These are phyloP conservation scores for Tinea trinotella DNA, from an alignment of 2,888 invertebrate genomes.

Conservation along the genomic window DNA sequence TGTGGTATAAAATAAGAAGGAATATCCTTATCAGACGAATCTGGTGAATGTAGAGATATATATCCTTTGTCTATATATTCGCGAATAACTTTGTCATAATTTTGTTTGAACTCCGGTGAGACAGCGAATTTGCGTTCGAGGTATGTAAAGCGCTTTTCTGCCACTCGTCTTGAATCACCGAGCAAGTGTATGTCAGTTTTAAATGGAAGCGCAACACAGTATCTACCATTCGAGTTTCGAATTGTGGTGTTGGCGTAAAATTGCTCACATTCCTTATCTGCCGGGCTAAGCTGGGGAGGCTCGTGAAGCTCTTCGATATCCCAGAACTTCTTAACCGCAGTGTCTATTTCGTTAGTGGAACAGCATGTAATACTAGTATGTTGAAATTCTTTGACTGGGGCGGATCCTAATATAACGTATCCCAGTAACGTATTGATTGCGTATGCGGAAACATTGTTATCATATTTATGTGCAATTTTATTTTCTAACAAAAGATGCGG, in stretches of 20 bases:
- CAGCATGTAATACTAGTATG: constrained; percentile 17
- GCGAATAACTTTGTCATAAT: constrained; percentile 6
- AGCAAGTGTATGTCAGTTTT: constrained; percentile 18
- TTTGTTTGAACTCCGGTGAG: not conserved
- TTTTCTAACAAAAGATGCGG: constrained; percentile 21
- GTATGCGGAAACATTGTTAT: not conserved
- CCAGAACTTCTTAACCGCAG: constrained; percentile 19
- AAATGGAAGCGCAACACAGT: constrained; percentile 22
- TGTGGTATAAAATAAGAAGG: constrained; percentile 14
- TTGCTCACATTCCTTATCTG: constrained; percentile 22
- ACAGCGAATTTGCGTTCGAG: constrained; percentile 21
- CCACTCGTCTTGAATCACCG: constrained; percentile 21
- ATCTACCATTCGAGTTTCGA: constrained; percentile 22
- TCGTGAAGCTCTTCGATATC: constrained; percentile 19
- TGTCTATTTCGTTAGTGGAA: constrained; percentile 16
- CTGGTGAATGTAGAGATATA: not conserved
- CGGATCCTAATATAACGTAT: constrained; percentile 22
- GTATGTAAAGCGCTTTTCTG: constrained; percentile 19
- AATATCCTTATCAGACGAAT: not conserved
- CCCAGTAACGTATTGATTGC: constrained; percentile 23
- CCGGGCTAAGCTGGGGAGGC: constrained; percentile 16
- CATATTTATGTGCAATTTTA: not conserved
- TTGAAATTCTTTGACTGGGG: constrained; percentile 8
- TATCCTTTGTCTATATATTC: constrained; percentile 20
- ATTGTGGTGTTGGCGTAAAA: constrained; percentile 20